phyloP scores from a whole-genome alignment of 2,113 vertebrate genomes.

The Zapornia atra region DNA sequence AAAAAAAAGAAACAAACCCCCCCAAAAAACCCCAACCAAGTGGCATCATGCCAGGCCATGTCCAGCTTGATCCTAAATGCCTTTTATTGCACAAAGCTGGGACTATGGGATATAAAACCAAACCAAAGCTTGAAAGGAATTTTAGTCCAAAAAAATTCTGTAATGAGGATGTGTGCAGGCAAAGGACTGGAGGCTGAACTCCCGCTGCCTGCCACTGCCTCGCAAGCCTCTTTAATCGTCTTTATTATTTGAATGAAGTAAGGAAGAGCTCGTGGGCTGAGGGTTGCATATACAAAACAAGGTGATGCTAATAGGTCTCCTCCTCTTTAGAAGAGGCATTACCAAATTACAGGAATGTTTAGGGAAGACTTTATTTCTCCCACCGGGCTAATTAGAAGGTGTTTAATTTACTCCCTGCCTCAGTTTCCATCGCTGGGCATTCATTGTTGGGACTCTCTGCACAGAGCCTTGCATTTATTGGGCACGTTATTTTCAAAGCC shows the following conservation, averaged over 20 bases:
- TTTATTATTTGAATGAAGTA: constrained; percentile 42
- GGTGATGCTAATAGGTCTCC: constrained; percentile 37
- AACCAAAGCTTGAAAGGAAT: constrained; percentile 59
- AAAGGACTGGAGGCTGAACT: constrained; percentile 61
- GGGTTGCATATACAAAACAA: background rate
- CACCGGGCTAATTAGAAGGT: constrained; percentile 21
- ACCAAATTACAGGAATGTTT: constrained; percentile 55
- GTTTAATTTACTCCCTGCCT: constrained; percentile 32
- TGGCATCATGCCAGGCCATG: constrained; percentile 81
- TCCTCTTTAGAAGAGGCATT: constrained; percentile 35
- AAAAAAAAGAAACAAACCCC: no score
- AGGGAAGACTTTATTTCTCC: constrained; percentile 45
- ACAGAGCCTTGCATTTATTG: background rate
- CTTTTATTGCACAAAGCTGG: constrained; percentile 78
- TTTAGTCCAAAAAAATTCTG: constrained; percentile 44
- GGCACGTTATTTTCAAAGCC: constrained; percentile 39
- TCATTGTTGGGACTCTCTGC: background rate
- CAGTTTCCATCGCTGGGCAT: constrained; percentile 26
- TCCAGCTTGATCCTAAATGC: constrained; percentile 80
- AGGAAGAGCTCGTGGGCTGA: constrained; percentile 55
- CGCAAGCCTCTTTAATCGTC: constrained; percentile 23
- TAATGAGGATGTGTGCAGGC: constrained; percentile 47
- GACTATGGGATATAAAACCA: constrained; percentile 64
- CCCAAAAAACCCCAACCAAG: background rate
- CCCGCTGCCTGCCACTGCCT: constrained; percentile 15